phyloP scores from a whole-genome alignment of 1,140 invertebrate species.

The Oncopodura yosiiana region DNA sequence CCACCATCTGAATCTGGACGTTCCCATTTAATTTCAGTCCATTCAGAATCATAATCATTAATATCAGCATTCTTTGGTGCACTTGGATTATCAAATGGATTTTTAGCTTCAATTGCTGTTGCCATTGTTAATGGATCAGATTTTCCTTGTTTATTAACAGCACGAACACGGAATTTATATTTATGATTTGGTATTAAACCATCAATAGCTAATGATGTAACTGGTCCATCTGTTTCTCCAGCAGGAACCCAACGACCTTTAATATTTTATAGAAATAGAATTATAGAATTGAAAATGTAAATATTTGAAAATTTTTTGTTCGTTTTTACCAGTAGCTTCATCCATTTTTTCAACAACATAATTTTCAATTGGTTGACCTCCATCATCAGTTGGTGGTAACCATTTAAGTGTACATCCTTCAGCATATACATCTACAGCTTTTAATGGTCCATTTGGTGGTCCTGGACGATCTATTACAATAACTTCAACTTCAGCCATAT shows the following conservation, averaged over 20 bases:
- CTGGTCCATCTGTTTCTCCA: slow-evolving; percentile 73
- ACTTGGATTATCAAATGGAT: slow-evolving; percentile 84
- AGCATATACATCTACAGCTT: slow-evolving; percentile 72
- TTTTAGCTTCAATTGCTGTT: slow-evolving; percentile 91
- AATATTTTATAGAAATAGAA: slow-evolving; percentile 31
- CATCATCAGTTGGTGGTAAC: slow-evolving; percentile 80
- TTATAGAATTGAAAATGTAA: no score
- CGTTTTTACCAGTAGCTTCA: slow-evolving; percentile 76
- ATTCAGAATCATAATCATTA: slow-evolving; percentile 83
- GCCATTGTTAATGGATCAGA: slow-evolving; percentile 82
- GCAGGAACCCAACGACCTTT: slow-evolving; percentile 86
- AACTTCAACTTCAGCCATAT: slow-evolving; percentile 82
- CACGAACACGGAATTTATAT: slow-evolving; percentile 91
- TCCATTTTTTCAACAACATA: slow-evolving; percentile 93
- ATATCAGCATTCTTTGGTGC: slow-evolving; percentile 81
- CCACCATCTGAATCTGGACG: slow-evolving; percentile 76
- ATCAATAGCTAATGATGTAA: slow-evolving; percentile 60
- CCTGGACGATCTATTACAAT: slow-evolving; percentile 81
- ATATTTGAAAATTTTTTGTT: slow-evolving; percentile 43
- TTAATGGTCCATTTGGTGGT: slow-evolving; percentile 81
- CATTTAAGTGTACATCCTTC: slow-evolving; percentile 75
- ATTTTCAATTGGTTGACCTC: slow-evolving; percentile 76
- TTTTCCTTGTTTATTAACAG: slow-evolving; percentile 85
- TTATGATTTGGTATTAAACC: slow-evolving; percentile 78
- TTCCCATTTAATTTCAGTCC: slow-evolving; percentile 88